Evolutionary conservation across 2,797 vertebrate genomes (phyloP).

Genomic region (Nyctibius grandis): DNA sequence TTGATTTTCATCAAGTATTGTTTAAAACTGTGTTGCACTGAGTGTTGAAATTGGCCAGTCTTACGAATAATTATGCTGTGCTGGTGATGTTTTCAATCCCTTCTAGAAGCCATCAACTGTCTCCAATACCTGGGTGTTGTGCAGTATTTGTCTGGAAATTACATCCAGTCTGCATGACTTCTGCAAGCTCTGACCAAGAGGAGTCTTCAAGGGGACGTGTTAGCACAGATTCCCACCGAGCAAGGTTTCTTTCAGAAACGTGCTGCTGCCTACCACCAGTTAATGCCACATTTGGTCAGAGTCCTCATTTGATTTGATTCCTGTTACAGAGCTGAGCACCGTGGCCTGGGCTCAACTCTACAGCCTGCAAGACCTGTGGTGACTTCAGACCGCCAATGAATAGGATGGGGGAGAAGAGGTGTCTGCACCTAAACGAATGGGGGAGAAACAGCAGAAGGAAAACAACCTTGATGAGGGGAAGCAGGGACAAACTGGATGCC

Average conservation of each 20-base stretch:
- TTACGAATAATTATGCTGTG: background rate
- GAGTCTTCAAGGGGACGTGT: background rate
- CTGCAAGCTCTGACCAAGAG: background rate
- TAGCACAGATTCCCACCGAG: background rate
- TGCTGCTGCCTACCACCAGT: background rate
- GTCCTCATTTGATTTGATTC: background rate
- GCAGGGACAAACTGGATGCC: background rate
- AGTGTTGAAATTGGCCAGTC: background rate
- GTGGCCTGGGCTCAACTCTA: background rate
- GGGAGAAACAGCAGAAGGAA: background rate
- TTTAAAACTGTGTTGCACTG: constrained; percentile 13
- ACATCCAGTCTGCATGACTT: background rate
- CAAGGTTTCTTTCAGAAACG: background rate
- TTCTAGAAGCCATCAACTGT: constrained; percentile 34
- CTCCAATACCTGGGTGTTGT: background rate
- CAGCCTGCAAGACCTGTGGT: background rate
- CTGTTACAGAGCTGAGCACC: rapidly evolving
- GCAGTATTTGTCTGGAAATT: background rate
- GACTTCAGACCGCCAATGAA: background rate
- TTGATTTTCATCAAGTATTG: constrained; percentile 43
- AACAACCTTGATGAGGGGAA: background rate
- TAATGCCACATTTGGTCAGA: background rate
- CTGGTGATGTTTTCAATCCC: constrained; percentile 9
- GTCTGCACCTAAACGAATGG: background rate
- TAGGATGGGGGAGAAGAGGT: background rate